These are phyloP conservation scores for Oreochromis aureus DNA, from an alignment of 2,113 vertebrate species.

Conservation along the genomic window DNA sequence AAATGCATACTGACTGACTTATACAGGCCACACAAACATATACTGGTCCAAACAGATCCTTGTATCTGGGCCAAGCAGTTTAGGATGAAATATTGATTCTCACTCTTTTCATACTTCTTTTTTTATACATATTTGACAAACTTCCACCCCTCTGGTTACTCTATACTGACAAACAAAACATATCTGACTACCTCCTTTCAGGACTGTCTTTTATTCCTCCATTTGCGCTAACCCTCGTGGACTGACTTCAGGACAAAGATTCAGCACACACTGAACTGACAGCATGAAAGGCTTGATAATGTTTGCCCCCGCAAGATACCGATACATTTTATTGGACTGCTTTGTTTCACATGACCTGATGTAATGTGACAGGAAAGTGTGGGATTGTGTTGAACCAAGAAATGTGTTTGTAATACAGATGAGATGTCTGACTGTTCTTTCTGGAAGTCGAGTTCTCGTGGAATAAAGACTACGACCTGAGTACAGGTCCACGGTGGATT, in stretches of 20 bases:
- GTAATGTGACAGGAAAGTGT: slow-evolving; percentile 7
- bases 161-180: slow-evolving; percentile 27
- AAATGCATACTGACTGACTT: not conserved
- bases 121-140: slow-evolving; percentile 45
- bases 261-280: slow-evolving; percentile 8
- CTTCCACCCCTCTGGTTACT: slow-evolving; percentile 17
- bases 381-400: not conserved
- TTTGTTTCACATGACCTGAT: slow-evolving; percentile 24
- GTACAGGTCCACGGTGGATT: not conserved
- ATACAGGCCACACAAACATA: not conserved
- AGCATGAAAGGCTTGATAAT: slow-evolving; percentile 16
- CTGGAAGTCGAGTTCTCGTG: not conserved
- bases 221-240: not conserved
- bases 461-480: not conserved
- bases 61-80: slow-evolving; percentile 38
- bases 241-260: slow-evolving; percentile 29
- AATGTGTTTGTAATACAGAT: slow-evolving; percentile 10
- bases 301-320: slow-evolving; percentile 9
- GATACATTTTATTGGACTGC: not conserved
- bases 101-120: slow-evolving; percentile 27
- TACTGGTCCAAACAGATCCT: not conserved
- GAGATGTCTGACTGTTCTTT: not conserved
- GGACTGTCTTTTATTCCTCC: not conserved
- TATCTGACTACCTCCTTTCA: slow-evolving; percentile 15
- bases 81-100: slow-evolving; percentile 18